Evolutionary conservation across 2,797 vertebrate species (phyloP), one percentile per base, ranked within the genome.

Genomic region (Nothura maculosa): DNA sequence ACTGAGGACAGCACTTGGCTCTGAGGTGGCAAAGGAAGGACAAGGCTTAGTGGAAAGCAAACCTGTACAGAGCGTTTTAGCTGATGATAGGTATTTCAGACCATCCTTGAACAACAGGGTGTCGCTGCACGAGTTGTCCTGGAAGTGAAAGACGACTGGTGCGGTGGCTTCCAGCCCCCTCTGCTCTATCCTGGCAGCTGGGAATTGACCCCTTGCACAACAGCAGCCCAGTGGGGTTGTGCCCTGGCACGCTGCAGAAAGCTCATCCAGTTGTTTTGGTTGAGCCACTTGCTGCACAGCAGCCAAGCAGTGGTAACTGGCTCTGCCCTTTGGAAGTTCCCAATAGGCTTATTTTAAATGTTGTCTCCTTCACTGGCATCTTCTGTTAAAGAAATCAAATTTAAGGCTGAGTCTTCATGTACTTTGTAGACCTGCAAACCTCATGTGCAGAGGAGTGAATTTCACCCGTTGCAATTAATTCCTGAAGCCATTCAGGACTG

Each of bases 31-130:
- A 81, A 66, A 64, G 81, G 58, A 27, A 72, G 45, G 54, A 19
- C 28, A 27, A 75, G 47, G 40, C 22, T 4, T 10, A 8, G 38
- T 40, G 10, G 64, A 75, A 81, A 40, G 4, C 4, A 1, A 28
- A n/a, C 13, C 64, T 72, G 22, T 9, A 10, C 22, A 70, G 19
- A 48, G 54, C 11, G 0, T 48, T 78, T 12, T 48, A 57, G 79
- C 21, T 68, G 22, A 27, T 68, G 22, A 27, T 7, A 22, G 0
- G 2, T 77, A 50, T 28, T 32, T 70, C 30, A 42, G 12, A 2
- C 1, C 2, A 6, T 17, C 7, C 4, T 34, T 15, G 14, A 15
- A 58, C 40, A 40, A 2, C 7, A 3, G 1, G 12, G 18, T 28
- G 34, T 12, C 25, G 22, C 50, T 64, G 43, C 2, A 3, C 18